Base-by-base conservation (phyloP, 2,113 vertebrate genomes). In the Macquaria australasica region DNA sequence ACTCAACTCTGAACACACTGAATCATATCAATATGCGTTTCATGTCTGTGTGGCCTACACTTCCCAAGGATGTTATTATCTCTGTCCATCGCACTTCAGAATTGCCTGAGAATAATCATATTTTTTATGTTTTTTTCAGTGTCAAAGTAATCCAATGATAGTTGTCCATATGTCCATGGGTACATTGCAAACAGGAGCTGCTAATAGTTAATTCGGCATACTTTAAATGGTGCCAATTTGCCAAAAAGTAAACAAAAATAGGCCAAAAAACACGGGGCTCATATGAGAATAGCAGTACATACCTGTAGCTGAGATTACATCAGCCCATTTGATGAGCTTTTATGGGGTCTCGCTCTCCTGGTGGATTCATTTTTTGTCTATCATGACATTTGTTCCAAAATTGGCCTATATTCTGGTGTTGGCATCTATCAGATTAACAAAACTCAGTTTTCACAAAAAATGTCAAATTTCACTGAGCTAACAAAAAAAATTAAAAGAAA, bases 371-470 rank as follows among this genome's bases (percentile, higher is more conserved):
- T 41, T 11, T 18, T 15, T 31, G 28, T n/a, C 25, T 21, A 1
- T 21, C 8, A 0, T 48, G n/a, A 31, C 14, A 14, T 18, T 62
- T 34, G n/a, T 68, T 21, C n/a, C 25, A n/a, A 43, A 21, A 20
- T n/a, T n/a, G 2, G 0, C 5, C 58, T 4, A n/a, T 8, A 53
- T 51, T 63, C 11, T 34, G 41, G 25, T 25, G 28, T 59, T 25
- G 41, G 37, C 12, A 53, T 66, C 48, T 53, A 64, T 68, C n/a
- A 43, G 16, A 68, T 68, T 31, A 50, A 21, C 48, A 50, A 63
- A 76, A 62, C n/a, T 34, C 56, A 12, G 9, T 45, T 74, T 74
- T 25, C 50, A 56, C 37, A 56, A n/a, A 56, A 25, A 67, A 31
- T n/a, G 34, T 20, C 23, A 25, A 63, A 50, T 62, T 62, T 62